phyloP scores from a whole-genome alignment of 2,797 vertebrate species.

The Artibeus lituratus region DNA sequence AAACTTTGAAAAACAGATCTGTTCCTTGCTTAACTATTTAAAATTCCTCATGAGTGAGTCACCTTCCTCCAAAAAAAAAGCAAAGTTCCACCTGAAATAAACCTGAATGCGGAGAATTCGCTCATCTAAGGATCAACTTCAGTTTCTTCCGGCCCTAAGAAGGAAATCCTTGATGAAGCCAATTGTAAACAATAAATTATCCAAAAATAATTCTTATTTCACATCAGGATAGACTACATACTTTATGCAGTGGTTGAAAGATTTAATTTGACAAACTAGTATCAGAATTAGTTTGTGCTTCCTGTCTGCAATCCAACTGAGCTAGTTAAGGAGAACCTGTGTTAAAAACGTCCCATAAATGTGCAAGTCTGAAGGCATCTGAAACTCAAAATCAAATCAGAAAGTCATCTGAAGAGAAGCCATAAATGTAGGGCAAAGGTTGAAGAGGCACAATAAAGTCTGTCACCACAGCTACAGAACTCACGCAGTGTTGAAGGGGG shows the following conservation, averaged over 20 bases:
- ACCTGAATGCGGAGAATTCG: constrained; percentile 43
- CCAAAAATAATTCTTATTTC: constrained; percentile 32
- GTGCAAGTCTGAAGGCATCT: background rate
- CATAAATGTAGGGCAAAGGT: background rate
- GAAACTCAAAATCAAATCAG: background rate
- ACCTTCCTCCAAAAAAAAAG: constrained; percentile 16
- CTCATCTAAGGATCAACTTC: background rate
- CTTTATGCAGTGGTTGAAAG: background rate
- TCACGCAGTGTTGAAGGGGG: background rate
- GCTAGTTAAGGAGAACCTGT: background rate
- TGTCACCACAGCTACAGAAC: background rate
- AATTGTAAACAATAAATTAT: constrained; percentile 13
- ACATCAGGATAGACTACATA: background rate
- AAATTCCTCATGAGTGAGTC: constrained; percentile 63
- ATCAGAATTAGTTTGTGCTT: constrained; percentile 7
- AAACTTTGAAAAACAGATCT: constrained; percentile 51
- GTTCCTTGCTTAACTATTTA: constrained; percentile 52
- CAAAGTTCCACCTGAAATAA: constrained; percentile 62
- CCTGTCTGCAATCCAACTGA: background rate
- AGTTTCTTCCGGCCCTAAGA: background rate
- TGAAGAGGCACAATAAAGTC: background rate
- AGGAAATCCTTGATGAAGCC: background rate
- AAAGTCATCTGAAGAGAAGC: background rate
- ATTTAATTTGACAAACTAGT: constrained; percentile 35
- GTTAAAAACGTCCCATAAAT: background rate